Evolutionary conservation across 2,113 vertebrate genomes (phyloP), one percentile per base, ranked within the genome.

Genomic region (Semnornis frantzii): DNA sequence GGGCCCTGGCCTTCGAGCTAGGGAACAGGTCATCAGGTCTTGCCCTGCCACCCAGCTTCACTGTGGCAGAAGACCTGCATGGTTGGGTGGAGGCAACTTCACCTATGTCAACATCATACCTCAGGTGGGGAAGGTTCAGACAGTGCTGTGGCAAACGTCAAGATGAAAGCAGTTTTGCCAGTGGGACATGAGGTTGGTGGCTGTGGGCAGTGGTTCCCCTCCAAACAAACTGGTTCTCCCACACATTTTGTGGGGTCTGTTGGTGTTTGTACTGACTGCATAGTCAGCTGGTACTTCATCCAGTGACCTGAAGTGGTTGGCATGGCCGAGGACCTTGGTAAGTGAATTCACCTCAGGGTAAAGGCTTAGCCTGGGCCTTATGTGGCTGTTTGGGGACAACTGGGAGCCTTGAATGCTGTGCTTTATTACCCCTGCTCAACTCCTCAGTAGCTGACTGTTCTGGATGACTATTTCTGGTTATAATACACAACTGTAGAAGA

Each of bases 381-480:
- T 0, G 0, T 59, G 58, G 34, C 71, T 54, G 3, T 28, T 10
- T 20, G 12, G 5, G 18, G 25, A 8, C 30, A 91, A 60, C 68
- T 82, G 2, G 2, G 59, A 80, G 64, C 37, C 60, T 64, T 95
- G 72, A 95, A 88, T 96, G 76, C 80, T 48, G 25, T 30, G 64
- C 92, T 93, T 94, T 92, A 93, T 95, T 90, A 44, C 57, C 30
- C 48, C 9, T 83, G 42, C 57, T 57, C 6, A 0, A 8, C 42
- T 86, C 1, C 1, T 93, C 88, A 90, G 93, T 88, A 88, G 65
- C 90, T 52, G 48, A 54, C 80, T 94, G 90, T 92, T 95, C 65
- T 68, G 73, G 48, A 34, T 94, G 66, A 68, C 93, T 94, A 44
- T 96, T 96, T 95, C 93, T 93, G 93, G 73, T 85, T 94, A 88